Evolutionary conservation across 64 coral and sea anemone genomes (phyloP).

Genomic region (Montipora foliosa): DNA sequence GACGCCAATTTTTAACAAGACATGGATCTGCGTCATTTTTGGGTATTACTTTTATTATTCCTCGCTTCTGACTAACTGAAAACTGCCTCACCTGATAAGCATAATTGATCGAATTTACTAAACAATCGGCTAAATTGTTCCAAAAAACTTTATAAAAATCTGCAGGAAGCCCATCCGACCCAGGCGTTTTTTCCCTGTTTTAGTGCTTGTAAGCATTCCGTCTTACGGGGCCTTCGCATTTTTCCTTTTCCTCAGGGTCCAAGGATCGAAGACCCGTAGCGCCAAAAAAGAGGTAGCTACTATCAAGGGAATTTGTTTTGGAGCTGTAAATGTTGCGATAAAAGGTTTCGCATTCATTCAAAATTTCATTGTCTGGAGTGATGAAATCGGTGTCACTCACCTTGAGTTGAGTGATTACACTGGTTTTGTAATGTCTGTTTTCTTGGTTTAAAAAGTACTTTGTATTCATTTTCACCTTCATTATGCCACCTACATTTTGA

Average conservation of each 20-base stretch:
- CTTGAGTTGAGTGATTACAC: background rate
- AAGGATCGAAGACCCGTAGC: background rate
- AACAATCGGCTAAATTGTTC: no score
- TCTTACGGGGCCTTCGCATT: no score
- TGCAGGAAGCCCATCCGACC: background rate
- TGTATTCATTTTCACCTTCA: slow-evolving; percentile 43
- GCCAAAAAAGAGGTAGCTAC: background rate
- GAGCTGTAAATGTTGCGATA: background rate
- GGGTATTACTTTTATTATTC: no score
- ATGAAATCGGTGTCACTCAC: background rate
- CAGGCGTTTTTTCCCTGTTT: background rate
- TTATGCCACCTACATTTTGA: slow-evolving; percentile 41
- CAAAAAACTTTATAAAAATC: no score
- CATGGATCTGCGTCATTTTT: no score
- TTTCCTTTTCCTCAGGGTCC: background rate
- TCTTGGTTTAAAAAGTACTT: background rate
- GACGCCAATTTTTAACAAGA: no score
- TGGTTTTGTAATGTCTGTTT: background rate
- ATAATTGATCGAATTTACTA: no score
- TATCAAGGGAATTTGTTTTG: no score
- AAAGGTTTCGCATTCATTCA: background rate
- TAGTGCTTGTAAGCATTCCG: background rate
- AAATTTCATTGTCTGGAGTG: background rate
- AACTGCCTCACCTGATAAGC: no score
- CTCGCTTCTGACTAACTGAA: no score